These are phyloP conservation scores for Todiramphus saurophagus DNA, from an alignment of 2,113 vertebrate genomes.

Conservation along the genomic window DNA sequence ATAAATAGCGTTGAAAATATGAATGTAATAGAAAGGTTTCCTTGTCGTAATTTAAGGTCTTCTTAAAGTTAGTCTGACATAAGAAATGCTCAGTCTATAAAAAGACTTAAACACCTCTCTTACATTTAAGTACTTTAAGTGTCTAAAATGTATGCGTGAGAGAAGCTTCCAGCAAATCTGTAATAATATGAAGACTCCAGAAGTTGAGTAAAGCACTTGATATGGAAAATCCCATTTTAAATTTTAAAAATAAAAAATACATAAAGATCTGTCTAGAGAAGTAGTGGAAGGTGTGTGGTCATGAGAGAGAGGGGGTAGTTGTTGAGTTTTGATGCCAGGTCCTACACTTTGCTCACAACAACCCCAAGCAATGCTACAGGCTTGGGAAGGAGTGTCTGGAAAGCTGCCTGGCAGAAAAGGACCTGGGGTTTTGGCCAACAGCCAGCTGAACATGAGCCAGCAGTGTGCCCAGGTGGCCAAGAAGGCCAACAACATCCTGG, in stretches of 20 bases:
- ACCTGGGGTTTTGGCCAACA: too few relatives aligned
- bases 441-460: too few relatives aligned
- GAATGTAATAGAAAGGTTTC: neutral
- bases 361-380: too few relatives aligned
- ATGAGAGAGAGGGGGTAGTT: neutral
- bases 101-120: neutral
- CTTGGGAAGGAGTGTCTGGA: too few relatives aligned
- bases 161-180: too few relatives aligned
- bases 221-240: neutral
- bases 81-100: neutral
- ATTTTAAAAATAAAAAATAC: neutral
- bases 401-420: too few relatives aligned
- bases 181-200: neutral
- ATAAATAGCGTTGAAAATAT: neutral
- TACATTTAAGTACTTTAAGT: neutral
- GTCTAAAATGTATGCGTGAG: neutral
- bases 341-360: too few relatives aligned
- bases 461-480: too few relatives aligned
- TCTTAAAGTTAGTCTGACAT: neutral
- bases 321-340: neutral
- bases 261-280: neutral
- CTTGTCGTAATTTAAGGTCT: neutral
- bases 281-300: neutral
- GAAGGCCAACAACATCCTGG: too few relatives aligned
- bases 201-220: neutral